Evolutionary conservation across 2,797 vertebrate genomes (phyloP), one percentile per base, ranked within the genome.

Genomic region (Lophius americanus): DNA sequence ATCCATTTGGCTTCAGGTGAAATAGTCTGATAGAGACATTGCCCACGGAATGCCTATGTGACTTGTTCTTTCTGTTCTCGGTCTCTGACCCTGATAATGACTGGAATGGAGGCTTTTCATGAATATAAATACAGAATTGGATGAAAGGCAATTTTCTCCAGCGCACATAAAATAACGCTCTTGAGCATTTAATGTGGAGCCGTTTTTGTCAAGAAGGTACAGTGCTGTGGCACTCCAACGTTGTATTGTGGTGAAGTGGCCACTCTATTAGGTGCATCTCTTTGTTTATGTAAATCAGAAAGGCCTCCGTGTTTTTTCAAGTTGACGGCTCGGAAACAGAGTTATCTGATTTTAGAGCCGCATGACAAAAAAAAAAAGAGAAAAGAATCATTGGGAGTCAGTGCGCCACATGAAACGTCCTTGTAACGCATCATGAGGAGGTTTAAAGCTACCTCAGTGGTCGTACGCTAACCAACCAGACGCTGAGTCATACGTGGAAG

Each of bases 1-100:
- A 87, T 82, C 78, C 68, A 64, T 86, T 85, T 84, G 78, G 84
- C 82, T 88, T 77, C 36, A 67, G 79, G 82, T 85, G 78, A 83
- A 88, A 82, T 67, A 57, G 65, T 46, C 39, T 62, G 70, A 82
- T 79, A 57, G 75, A 87, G 77, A 82, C 60, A 53, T 76, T 75
- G 73, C 65, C 70, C 39, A 46, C 62, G 64, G 78, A 84, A 86
- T 85, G 57, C 74, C 70, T 73, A 60, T 39, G 78, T 64, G 69
- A 64, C 76, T 78, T 82, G 76, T 64, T 82, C 79, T 81, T 67
- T 78, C 62, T 69, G 65, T 81, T 74, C 77, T 78, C 61, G 12
- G 59, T 75, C 55, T 88, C 71, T 91, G 82, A 86, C 85, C 80
- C 75, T 73, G 74, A 79, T 84, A 82, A 86, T 84, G 72, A 82